Percentiles rank a stretch among this genome's conserved stretches.
phyloP scores from a whole-genome alignment of 2,113 vertebrate species.

The Ariopsis seemanni region DNA sequence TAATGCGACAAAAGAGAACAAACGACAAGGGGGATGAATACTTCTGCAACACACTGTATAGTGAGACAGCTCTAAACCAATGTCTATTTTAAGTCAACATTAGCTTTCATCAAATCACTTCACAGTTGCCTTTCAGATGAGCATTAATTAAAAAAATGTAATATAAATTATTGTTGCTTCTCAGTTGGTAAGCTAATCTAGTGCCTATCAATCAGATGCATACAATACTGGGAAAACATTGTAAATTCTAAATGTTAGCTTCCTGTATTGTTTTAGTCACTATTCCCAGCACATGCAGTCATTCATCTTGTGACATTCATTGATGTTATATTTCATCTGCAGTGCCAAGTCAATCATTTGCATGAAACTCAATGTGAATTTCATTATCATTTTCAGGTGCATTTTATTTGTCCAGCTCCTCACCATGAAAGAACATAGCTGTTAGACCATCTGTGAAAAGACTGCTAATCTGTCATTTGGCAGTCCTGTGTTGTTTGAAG shows the following conservation, averaged over 20 bases:
- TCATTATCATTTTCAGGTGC: not conserved
- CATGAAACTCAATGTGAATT: not conserved
- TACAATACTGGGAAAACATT: not conserved
- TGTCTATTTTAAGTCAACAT: not conserved
- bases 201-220: not conserved
- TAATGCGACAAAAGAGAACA: no score
- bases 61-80: not conserved
- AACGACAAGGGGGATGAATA: no score
- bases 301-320: not conserved
- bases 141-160: no score
- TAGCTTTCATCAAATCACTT: not conserved
- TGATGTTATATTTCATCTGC: not conserved
- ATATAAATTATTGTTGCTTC: not conserved
- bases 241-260: not conserved
- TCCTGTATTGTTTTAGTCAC: not conserved
- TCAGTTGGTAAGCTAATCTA: not conserved
- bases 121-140: no score
- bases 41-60: not conserved
- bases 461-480: not conserved
- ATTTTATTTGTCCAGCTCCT: not conserved
- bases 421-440: not conserved
- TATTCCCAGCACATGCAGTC: not conserved
- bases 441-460: not conserved
- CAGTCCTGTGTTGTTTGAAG: not conserved
- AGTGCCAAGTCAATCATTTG: not conserved